phyloP scores from a whole-genome alignment of 2,888 invertebrate species.

The Coecobrya sp. region DNA sequence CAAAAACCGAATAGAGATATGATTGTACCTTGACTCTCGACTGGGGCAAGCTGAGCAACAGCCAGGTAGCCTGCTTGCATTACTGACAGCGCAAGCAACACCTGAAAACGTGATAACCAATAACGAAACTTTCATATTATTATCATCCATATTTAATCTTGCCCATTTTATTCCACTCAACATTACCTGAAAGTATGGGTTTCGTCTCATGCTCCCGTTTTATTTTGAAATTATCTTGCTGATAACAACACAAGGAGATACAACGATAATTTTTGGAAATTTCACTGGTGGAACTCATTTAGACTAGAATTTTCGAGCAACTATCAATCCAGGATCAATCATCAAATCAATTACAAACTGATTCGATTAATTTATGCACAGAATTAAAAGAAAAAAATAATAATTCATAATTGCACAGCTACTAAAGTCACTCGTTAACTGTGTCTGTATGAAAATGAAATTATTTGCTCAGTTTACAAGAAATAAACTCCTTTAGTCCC shows the following conservation, averaged over 20 bases:
- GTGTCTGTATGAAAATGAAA: no score
- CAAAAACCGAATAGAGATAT: no score
- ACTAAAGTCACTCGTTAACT: no score
- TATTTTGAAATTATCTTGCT: slow-evolving; percentile 44
- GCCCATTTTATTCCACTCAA: neutral
- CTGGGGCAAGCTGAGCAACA: neutral
- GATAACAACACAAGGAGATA: slow-evolving; percentile 38
- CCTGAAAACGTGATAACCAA: slow-evolving; percentile 30
- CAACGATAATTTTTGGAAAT: neutral
- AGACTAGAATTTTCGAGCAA: slow-evolving; percentile 49
- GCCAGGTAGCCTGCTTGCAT: slow-evolving; percentile 40
- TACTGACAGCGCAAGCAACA: slow-evolving; percentile 67
- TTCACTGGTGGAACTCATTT: slow-evolving; percentile 59
- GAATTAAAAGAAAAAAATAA: neutral
- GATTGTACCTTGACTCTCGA: slow-evolving; percentile 44
- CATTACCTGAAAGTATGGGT: slow-evolving; percentile 67
- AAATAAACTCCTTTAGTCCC: no score
- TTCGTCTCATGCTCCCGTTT: slow-evolving; percentile 71
- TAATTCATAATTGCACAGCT: neutral
- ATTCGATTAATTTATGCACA: neutral
- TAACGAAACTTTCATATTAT: neutral
- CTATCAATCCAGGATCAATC: neutral
- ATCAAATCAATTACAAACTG: neutral
- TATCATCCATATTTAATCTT: no score
- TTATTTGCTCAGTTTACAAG: no score